Evolutionary conservation across 2,888 invertebrate species (phyloP).

Genomic region (Kuschelorhynchus macadamiae): DNA sequence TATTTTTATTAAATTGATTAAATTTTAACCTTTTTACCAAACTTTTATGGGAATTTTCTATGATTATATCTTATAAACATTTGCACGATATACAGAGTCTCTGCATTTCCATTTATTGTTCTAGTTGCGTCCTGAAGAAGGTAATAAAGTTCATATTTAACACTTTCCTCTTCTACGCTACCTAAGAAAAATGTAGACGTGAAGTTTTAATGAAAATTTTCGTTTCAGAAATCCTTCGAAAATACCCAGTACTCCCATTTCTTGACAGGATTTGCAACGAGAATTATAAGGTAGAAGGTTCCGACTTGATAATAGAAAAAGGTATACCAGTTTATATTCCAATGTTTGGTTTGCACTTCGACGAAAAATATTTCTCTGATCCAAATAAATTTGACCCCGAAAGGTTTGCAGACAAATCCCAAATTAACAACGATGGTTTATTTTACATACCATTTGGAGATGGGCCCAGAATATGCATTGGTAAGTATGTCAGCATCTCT

Average conservation of each 20-base stretch:
- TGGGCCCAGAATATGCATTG: constrained; percentile 59
- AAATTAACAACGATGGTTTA: constrained; percentile 50
- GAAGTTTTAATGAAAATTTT: too few relatives aligned
- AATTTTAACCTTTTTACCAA: too few relatives aligned
- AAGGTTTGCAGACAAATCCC: constrained; percentile 56
- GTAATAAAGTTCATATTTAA: too few relatives aligned
- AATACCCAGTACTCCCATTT: constrained; percentile 65
- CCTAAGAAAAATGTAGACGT: too few relatives aligned
- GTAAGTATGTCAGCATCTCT: constrained; percentile 44
- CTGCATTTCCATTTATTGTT: too few relatives aligned
- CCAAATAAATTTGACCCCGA: constrained; percentile 58
- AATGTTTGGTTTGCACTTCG: constrained; percentile 55
- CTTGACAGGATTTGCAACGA: constrained; percentile 58
- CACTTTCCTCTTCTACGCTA: too few relatives aligned
- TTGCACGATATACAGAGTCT: too few relatives aligned
- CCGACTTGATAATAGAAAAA: constrained; percentile 59
- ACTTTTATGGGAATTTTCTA: too few relatives aligned
- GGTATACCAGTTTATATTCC: constrained; percentile 62
- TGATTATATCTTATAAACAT: too few relatives aligned
- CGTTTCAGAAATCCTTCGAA: constrained; percentile 66
- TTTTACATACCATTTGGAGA: constrained; percentile 58
- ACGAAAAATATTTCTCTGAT: constrained; percentile 57
- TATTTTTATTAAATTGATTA: too few relatives aligned
- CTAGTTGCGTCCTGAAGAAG: too few relatives aligned
- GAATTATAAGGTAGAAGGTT: constrained; percentile 59